A percentile compares a stretch with the other conserved stretches of the same genome.
These are phyloP conservation scores for Lates japonicus DNA, from an alignment of 2,797 vertebrate species.

Conservation along the genomic window DNA sequence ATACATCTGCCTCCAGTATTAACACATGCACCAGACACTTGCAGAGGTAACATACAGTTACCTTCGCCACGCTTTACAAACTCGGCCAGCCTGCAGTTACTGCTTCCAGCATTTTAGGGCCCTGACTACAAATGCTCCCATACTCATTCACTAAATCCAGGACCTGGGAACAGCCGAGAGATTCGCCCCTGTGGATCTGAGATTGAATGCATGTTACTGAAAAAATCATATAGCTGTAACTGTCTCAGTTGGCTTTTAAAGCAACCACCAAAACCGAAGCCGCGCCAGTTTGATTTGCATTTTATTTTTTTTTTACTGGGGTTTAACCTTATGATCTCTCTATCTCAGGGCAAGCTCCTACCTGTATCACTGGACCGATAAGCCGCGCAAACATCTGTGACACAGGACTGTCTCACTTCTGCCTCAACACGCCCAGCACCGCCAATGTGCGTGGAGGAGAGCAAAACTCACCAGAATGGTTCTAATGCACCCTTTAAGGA, in stretches of 20 bases:
- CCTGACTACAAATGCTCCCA: background rate
- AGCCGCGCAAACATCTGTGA: constrained; percentile 38
- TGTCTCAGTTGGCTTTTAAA: background rate
- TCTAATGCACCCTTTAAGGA: constrained; percentile 58
- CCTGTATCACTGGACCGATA: constrained; percentile 40
- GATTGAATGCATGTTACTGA: too few relatives aligned
- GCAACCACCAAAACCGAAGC: background rate
- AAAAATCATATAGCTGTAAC: background rate
- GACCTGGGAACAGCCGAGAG: background rate
- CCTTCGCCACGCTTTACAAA: constrained; percentile 17
- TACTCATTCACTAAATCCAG: constrained; percentile 12
- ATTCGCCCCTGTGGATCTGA: background rate
- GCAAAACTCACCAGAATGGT: constrained; percentile 35
- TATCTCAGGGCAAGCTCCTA: constrained; percentile 43
- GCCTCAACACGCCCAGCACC: constrained; percentile 18
- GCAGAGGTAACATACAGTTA: constrained; percentile 13
- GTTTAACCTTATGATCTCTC: constrained; percentile 30
- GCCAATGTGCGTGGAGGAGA: constrained; percentile 42
- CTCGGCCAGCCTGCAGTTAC: constrained; percentile 30
- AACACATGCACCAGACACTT: background rate
- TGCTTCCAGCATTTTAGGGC: background rate
- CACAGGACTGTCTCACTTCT: background rate
- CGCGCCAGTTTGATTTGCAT: background rate
- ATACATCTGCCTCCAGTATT: constrained; percentile 17
- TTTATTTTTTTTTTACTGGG: background rate